These are phyloP conservation scores for Neoniphon sammara DNA, from an alignment of 2,797 vertebrate genomes.

Conservation along the genomic window DNA sequence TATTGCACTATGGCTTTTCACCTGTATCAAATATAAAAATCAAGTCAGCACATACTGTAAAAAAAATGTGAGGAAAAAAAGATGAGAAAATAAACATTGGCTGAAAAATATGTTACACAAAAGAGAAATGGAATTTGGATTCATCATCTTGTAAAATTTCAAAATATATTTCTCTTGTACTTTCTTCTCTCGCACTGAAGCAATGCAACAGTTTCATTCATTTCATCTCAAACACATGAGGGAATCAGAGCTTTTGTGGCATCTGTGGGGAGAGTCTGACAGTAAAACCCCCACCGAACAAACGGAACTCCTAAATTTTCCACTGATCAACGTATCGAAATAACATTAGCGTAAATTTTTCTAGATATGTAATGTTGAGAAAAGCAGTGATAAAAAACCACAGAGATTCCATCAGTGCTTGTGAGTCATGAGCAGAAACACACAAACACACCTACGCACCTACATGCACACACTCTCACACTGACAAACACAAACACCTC, in stretches of 20 bases:
- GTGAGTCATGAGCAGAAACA: constrained; percentile 21
- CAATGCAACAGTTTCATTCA: not conserved
- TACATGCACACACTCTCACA: not conserved
- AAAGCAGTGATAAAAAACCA: constrained; percentile 29
- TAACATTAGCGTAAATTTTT: too few relatives aligned
- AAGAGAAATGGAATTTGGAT: too few relatives aligned
- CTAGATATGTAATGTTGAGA: not conserved
- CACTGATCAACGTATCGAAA: not conserved
- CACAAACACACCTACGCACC: not conserved
- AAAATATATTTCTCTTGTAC: too few relatives aligned
- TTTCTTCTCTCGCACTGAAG: not conserved
- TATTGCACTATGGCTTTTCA: too few relatives aligned
- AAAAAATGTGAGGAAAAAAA: too few relatives aligned
- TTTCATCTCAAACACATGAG: not conserved
- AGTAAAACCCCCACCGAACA: not conserved
- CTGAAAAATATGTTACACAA: not conserved
- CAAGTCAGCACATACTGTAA: too few relatives aligned
- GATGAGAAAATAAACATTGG: not conserved
- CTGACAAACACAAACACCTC: not conserved
- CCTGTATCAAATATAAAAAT: too few relatives aligned
- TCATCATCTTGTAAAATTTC: too few relatives aligned
- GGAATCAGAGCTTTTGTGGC: not conserved
- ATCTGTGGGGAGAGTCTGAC: not conserved
- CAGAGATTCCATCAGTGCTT: not conserved
- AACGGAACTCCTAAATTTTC: not conserved